Conservation (phyloP, 2,113 vertebrate species). For the Amblyopsis rosae region DNA sequence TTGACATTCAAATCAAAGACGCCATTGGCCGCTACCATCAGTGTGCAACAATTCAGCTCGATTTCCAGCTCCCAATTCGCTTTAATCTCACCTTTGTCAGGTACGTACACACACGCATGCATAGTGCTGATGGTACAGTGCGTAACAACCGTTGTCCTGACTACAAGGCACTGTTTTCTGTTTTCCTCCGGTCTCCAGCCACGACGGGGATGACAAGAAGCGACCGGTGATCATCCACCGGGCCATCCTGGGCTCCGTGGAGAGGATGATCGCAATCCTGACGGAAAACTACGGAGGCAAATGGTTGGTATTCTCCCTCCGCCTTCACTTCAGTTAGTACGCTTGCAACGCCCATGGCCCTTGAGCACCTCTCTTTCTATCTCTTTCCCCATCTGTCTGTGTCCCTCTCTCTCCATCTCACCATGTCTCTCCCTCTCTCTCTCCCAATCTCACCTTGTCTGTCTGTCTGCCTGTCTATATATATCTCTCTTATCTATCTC, state of each 20-base stretch:
- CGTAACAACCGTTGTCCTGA: no score
- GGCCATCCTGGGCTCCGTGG: slow-evolving; percentile 95
- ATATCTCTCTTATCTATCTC: no score
- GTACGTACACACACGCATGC: slow-evolving; percentile 59
- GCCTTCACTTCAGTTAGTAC: neutral
- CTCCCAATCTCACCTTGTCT: no score
- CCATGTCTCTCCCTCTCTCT: no score
- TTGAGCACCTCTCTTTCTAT: no score
- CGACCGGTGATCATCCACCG: slow-evolving; percentile 96
- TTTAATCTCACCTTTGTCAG: slow-evolving; percentile 94
- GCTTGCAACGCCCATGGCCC: no score
- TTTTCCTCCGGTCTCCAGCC: slow-evolving; percentile 66
- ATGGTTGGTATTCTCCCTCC: slow-evolving; percentile 80
- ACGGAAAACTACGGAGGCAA: slow-evolving; percentile 98
- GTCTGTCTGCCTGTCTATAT: no score
- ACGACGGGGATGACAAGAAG: slow-evolving; percentile 93
- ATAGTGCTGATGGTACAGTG: no score
- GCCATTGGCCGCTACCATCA: slow-evolving; percentile 97
- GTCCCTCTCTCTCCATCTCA: no score
- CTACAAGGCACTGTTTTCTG: neutral
- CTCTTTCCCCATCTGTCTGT: no score
- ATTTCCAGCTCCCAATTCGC: slow-evolving; percentile 95
- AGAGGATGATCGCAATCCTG: slow-evolving; percentile 97
- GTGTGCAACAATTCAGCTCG: slow-evolving; percentile 95
- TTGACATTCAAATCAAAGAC: slow-evolving; percentile 98